Evolutionary conservation across 2,113 vertebrate genomes (phyloP).

Genomic region (Rafetus swinhoei): DNA sequence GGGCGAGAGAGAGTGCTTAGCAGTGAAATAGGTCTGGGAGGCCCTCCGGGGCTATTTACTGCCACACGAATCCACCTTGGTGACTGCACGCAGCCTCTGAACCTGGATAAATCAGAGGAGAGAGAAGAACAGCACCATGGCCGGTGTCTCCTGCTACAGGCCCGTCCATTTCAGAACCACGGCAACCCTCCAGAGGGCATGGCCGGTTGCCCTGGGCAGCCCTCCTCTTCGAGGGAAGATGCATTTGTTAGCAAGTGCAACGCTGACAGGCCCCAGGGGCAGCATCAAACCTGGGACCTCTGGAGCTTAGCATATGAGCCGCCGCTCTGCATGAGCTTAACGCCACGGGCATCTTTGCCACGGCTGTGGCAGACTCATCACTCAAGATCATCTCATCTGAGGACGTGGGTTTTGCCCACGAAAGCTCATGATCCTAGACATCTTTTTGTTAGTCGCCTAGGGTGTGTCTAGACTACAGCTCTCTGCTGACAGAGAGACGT

Average conservation of each 20-base stretch:
- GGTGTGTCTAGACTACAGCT: too few species aligned
- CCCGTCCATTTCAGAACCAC: constrained; percentile 54
- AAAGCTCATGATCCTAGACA: too few species aligned
- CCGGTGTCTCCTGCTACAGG: constrained; percentile 49
- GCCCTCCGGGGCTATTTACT: constrained; percentile 72
- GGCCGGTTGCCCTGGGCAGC: not conserved
- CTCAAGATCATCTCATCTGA: too few species aligned
- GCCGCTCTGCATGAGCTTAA: too few species aligned
- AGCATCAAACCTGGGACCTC: too few species aligned
- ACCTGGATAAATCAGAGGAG: constrained; percentile 77
- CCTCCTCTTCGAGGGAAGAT: not conserved
- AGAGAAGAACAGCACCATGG: constrained; percentile 60
- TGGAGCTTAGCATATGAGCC: too few species aligned
- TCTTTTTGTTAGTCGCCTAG: too few species aligned
- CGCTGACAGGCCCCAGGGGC: too few species aligned
- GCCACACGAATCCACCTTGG: constrained; percentile 72
- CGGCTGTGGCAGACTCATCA: too few species aligned
- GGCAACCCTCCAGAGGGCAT: not conserved
- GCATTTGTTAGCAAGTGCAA: not conserved
- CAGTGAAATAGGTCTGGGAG: constrained; percentile 76
- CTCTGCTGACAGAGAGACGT: too few species aligned
- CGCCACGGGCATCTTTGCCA: too few species aligned
- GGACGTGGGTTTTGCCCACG: too few species aligned
- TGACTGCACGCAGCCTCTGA: constrained; percentile 74
- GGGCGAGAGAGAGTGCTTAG: constrained; percentile 74